phyloP scores from a whole-genome alignment of 2,797 vertebrate species.

The Poecilia picta region DNA sequence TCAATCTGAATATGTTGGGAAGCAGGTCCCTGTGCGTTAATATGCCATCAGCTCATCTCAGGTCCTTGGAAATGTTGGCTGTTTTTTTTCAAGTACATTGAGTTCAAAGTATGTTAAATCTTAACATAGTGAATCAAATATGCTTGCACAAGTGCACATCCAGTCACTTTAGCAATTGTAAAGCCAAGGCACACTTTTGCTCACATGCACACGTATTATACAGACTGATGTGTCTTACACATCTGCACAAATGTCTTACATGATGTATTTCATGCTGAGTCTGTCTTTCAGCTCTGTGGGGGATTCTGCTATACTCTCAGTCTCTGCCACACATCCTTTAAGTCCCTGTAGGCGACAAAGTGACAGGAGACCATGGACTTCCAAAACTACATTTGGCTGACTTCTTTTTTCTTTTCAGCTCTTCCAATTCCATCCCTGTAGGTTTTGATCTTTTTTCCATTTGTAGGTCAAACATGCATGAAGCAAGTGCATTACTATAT shows the following conservation, averaged over 20 bases:
- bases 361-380: slow-evolving; percentile 43
- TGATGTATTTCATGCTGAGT: slow-evolving; percentile 47
- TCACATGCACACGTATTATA: slow-evolving; percentile 7
- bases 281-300: slow-evolving; percentile 50
- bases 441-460: slow-evolving; percentile 34
- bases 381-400: slow-evolving; percentile 29
- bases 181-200: neutral
- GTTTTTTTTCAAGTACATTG: slow-evolving; percentile 9
- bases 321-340: slow-evolving; percentile 41
- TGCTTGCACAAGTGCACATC: neutral
- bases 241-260: slow-evolving; percentile 44
- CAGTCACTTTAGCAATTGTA: neutral
- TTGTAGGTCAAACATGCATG: slow-evolving; percentile 31
- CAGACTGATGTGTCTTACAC: slow-evolving; percentile 23
- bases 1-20: slow-evolving; percentile 60
- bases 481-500: slow-evolving; percentile 27
- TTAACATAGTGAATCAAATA: slow-evolving; percentile 7
- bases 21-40: slow-evolving; percentile 70
- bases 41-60: slow-evolving; percentile 64
- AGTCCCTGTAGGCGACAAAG: slow-evolving; percentile 47
- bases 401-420: slow-evolving; percentile 18
- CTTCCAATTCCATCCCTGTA: slow-evolving; percentile 4
- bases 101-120: slow-evolving; percentile 18
- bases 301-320: slow-evolving; percentile 35
- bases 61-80: slow-evolving; percentile 33